Evolutionary conservation across 2,797 vertebrate species (phyloP).

Genomic region (Avahi laniger): DNA sequence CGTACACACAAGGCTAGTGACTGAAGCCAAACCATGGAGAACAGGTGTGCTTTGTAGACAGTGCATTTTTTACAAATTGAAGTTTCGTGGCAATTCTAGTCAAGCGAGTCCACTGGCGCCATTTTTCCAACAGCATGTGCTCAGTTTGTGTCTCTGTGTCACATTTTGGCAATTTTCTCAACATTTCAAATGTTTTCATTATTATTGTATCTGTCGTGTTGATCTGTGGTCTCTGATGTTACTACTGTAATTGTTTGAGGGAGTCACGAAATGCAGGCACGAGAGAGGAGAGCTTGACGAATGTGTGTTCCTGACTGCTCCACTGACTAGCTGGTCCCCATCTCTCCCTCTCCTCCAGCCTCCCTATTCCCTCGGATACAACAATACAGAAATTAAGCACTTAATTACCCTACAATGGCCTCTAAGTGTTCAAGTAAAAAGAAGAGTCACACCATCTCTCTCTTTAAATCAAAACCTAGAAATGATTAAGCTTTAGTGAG

Average conservation of each 20-base stretch:
- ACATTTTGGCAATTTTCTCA: neutral
- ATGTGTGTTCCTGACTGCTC: neutral
- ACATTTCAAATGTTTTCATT: neutral
- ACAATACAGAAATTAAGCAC: neutral
- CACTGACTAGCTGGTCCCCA: neutral
- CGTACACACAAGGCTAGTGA: neutral
- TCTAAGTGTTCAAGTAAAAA: neutral
- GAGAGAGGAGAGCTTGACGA: neutral
- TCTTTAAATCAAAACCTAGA: neutral
- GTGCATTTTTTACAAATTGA: neutral
- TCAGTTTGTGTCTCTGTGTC: neutral
- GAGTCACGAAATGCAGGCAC: neutral
- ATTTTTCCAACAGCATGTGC: neutral
- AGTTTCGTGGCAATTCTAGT: neutral
- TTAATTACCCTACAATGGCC: neutral
- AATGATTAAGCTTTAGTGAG: neutral
- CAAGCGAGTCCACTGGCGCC: neutral
- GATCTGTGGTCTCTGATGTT: neutral
- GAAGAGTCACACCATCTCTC: neutral
- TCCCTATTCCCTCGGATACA: neutral
- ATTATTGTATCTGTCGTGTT: neutral
- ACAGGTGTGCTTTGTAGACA: neutral
- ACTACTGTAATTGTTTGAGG: neutral
- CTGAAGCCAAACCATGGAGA: neutral
- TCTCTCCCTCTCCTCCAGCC: neutral